Evolutionary conservation across 2,113 vertebrate species (phyloP).

Genomic region (Menidia beryllina): DNA sequence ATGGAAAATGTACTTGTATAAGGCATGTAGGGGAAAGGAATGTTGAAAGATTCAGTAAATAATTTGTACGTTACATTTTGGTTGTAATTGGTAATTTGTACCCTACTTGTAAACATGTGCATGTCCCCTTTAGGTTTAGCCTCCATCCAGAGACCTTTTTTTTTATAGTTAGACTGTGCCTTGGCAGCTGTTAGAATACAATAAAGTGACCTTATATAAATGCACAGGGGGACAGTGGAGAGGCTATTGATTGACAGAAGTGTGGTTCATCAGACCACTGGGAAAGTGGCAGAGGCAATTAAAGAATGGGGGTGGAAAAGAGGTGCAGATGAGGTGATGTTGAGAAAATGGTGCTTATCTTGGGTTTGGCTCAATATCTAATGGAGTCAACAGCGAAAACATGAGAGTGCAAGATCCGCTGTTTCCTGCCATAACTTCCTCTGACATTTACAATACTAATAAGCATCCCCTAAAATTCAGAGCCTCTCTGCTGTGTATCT

Average conservation of each 20-base stretch:
- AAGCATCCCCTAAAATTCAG: constrained; percentile 24
- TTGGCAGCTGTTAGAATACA: constrained; percentile 62
- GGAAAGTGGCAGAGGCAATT: constrained; percentile 77
- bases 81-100: constrained; percentile 66
- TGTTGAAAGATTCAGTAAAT: constrained; percentile 2
- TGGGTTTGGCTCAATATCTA: constrained; percentile 44
- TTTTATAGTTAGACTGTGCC: constrained; percentile 57
- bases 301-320: constrained; percentile 46
- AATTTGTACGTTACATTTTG: background rate
- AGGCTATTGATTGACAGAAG: constrained; percentile 77
- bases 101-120: background rate
- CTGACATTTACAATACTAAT: constrained; percentile 9
- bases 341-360: constrained; percentile 38
- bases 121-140: constrained; percentile 21
- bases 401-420: background rate
- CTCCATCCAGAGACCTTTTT: constrained; percentile 52
- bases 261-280: constrained; percentile 71
- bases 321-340: constrained; percentile 2
- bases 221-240: constrained; percentile 62
- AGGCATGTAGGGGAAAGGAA: background rate
- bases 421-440: background rate
- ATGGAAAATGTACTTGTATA: background rate
- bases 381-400: constrained; percentile 21
- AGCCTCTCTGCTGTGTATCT: constrained; percentile 24
- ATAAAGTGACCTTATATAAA: constrained; percentile 80